Percentiles rank a stretch among this genome's conserved stretches.
These are phyloP conservation scores for Oscheius sp. DNA, from an alignment of 2,888 invertebrate species.

Conservation along the genomic window DNA sequence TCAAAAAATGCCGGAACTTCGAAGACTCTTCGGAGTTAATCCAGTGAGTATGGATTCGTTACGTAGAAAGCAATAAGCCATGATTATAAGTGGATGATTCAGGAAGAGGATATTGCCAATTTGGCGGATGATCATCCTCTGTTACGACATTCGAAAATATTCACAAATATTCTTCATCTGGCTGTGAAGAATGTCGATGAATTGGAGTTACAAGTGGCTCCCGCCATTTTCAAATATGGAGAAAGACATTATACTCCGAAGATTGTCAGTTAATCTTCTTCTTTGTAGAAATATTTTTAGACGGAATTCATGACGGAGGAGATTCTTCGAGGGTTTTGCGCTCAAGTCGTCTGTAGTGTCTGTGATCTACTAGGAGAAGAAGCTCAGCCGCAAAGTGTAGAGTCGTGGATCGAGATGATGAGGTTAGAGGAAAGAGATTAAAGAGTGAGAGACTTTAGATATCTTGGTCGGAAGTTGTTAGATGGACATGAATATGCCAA, in stretches of 20 bases:
- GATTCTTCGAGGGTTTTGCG: conserved; percentile 58
- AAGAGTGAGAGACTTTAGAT: conserved; percentile 29
- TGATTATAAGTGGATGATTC: background rate
- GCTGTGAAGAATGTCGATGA: conserved; percentile 60
- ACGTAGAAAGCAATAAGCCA: background rate
- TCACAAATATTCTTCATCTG: conserved; percentile 60
- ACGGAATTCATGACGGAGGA: conserved; percentile 54
- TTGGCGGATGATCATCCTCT: conserved; percentile 44
- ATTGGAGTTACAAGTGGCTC: conserved; percentile 60
- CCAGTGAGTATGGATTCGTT: conserved; percentile 9
- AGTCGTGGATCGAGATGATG: conserved; percentile 60
- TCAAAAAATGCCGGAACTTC: conserved; percentile 49
- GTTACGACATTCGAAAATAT: conserved; percentile 53
- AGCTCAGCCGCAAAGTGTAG: conserved; percentile 47
- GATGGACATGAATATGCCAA: conserved; percentile 57
- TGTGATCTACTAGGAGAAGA: conserved; percentile 55
- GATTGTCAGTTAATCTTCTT: background rate
- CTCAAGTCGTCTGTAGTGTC: conserved; percentile 58
- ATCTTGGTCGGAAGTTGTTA: conserved; percentile 54
- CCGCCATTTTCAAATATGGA: conserved; percentile 62
- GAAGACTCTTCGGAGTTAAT: conserved; percentile 36
- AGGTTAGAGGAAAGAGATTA: conserved; percentile 20
- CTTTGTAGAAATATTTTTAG: conserved; percentile 30
- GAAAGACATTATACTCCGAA: conserved; percentile 51
- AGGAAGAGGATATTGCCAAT: conserved; percentile 36